A percentile compares a stretch with the other conserved stretches of the same genome.
Evolutionary conservation across 2,113 vertebrate species (phyloP).

Genomic region (Dendropsophus ebraccatus): DNA sequence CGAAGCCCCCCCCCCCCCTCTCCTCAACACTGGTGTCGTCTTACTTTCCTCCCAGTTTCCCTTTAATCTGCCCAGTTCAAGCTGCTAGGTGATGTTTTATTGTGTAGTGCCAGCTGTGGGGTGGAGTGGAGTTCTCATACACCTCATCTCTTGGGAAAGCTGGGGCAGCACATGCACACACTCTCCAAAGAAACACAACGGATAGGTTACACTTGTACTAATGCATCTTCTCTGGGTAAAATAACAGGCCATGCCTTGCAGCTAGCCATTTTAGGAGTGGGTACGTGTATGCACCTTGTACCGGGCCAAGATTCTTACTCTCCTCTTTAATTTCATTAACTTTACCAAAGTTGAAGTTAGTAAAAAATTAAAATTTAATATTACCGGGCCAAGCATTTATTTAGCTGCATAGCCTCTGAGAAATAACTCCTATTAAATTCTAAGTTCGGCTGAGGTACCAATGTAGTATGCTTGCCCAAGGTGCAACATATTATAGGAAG

Average conservation of each 20-base stretch:
- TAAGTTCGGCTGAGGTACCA: background rate
- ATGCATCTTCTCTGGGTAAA: background rate
- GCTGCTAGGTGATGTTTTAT: constrained; percentile 30
- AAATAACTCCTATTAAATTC: background rate
- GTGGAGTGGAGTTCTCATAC: constrained; percentile 56
- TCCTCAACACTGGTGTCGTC: constrained; percentile 52
- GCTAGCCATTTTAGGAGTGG: background rate
- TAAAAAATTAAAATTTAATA: background rate
- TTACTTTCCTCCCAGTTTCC: constrained; percentile 42
- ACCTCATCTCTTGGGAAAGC: constrained; percentile 36
- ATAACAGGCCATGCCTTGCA: background rate
- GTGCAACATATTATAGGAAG: background rate
- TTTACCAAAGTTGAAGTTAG: background rate
- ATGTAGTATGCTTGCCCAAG: background rate
- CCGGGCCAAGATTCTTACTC: background rate
- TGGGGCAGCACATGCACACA: constrained; percentile 2
- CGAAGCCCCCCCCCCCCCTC: constrained; percentile 55
- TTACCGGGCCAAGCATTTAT: background rate
- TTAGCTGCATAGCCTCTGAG: background rate
- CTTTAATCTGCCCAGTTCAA: constrained; percentile 60
- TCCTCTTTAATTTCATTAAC: background rate
- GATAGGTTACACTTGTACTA: background rate
- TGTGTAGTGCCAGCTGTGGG: constrained; percentile 61
- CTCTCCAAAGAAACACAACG: background rate
- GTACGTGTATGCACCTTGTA: background rate